Evolutionary conservation across 2,888 invertebrate genomes (phyloP).

Genomic region (Pyrocoelia pectoralis): DNA sequence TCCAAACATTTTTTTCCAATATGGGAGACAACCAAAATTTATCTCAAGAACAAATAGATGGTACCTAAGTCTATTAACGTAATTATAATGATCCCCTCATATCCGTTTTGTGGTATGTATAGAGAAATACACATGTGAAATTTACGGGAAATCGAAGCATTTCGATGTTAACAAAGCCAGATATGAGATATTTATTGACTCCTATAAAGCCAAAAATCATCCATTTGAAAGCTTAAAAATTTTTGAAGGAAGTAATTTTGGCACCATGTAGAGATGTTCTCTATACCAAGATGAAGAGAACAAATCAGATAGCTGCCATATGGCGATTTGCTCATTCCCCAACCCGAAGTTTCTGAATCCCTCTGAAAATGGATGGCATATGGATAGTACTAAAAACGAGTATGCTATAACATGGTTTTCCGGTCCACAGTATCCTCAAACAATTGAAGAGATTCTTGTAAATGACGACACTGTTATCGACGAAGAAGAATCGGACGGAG

Average conservation of each 20-base stretch:
- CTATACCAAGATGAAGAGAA: neutral
- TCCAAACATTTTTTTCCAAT: neutral
- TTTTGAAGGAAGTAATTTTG: neutral
- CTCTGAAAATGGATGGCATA: no score
- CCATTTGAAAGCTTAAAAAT: neutral
- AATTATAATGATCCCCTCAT: neutral
- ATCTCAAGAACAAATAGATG: neutral
- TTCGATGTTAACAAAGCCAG: neutral
- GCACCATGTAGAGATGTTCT: neutral
- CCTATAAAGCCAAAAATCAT: neutral
- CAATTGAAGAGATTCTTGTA: no score
- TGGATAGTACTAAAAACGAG: no score
- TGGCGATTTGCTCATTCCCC: neutral
- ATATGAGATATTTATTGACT: neutral
- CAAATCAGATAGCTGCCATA: conserved; percentile 1
- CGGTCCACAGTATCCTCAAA: no score
- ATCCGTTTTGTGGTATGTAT: neutral
- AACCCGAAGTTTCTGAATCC: no score
- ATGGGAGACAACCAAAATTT: neutral
- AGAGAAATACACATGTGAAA: neutral
- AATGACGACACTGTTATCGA: no score
- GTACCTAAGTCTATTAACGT: no score
- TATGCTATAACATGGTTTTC: no score
- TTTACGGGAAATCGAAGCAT: neutral
- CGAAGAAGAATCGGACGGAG: no score